These are phyloP conservation scores for Acleris holmiana DNA, from an alignment of 2,888 invertebrate species.

Conservation along the genomic window DNA sequence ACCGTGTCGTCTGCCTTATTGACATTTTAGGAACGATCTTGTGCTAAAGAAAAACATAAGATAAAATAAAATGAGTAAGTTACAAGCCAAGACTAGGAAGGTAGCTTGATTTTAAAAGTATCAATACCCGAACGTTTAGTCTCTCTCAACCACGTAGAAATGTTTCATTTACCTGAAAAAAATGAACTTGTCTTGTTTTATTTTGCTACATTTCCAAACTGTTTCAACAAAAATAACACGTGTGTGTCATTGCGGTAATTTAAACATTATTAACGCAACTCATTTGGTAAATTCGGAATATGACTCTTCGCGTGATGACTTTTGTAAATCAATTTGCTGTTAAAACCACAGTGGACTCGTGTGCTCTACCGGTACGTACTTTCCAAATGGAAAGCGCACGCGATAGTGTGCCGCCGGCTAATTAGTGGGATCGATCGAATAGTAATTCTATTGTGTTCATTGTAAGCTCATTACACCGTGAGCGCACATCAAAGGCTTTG, in stretches of 20 bases:
- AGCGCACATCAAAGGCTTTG: slow-evolving; percentile 24
- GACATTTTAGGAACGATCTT: slow-evolving; percentile 20
- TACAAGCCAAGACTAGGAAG: no score
- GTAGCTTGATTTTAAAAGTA: no score
- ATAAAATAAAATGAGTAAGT: not conserved
- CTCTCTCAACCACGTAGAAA: no score
- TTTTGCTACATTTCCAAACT: no score
- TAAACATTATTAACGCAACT: no score
- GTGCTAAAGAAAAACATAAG: not conserved
- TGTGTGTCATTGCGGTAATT: no score
- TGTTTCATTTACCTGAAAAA: no score
- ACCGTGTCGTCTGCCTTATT: slow-evolving; percentile 9
- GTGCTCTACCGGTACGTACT: slow-evolving; percentile 53
- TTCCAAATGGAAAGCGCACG: slow-evolving; percentile 77
- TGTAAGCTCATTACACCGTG: slow-evolving; percentile 41
- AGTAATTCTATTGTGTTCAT: slow-evolving; percentile 42
- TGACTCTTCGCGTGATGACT: slow-evolving; percentile 16
- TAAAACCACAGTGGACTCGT: slow-evolving; percentile 13
- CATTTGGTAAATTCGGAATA: no score
- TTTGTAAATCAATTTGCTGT: slow-evolving; percentile 23
- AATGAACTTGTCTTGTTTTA: no score
- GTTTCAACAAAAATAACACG: no score
- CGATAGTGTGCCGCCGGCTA: slow-evolving; percentile 66
- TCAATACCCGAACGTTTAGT: no score
- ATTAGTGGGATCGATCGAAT: slow-evolving; percentile 71